A percentile compares a stretch with the other conserved stretches of the same genome.
Evolutionary conservation across 2,888 invertebrate species (phyloP).

Genomic region (Ochlodes sylvanus): DNA sequence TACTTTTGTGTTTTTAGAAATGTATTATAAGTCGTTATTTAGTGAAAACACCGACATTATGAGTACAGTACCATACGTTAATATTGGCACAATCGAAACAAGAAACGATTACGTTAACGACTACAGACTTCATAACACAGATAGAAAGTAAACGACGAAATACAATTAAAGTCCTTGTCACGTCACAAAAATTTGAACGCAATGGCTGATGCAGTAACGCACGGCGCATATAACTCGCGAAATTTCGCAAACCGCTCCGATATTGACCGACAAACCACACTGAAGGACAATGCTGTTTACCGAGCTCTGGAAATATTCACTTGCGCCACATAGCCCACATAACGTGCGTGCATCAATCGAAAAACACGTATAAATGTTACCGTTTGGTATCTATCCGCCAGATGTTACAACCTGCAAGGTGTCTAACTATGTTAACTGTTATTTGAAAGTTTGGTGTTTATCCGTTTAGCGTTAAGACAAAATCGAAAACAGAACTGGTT

Average conservation of each 20-base stretch:
- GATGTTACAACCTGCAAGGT: slow-evolving; percentile 4
- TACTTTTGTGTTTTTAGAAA: too few species aligned
- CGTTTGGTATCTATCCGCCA: slow-evolving; percentile 12
- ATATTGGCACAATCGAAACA: too few species aligned
- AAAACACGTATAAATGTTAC: slow-evolving; percentile 29
- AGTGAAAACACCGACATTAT: too few species aligned
- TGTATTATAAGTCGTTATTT: too few species aligned
- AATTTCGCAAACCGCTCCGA: slow-evolving; percentile 64
- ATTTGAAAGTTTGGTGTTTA: slow-evolving; percentile 5
- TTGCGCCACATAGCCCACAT: slow-evolving; percentile 54
- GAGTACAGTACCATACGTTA: too few species aligned
- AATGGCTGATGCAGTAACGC: slow-evolving; percentile 31
- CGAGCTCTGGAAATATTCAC: slow-evolving; percentile 51
- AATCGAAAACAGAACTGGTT: too few species aligned
- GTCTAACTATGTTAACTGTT: too few species aligned
- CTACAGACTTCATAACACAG: slow-evolving; percentile 44
- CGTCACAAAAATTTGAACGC: slow-evolving; percentile 27
- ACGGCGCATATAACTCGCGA: slow-evolving; percentile 38
- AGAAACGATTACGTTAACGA: too few species aligned
- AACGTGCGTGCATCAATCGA: slow-evolving; percentile 26
- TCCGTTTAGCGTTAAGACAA: too few species aligned
- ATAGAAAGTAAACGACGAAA: slow-evolving; percentile 43
- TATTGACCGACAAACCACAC: slow-evolving; percentile 74
- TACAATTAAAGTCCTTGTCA: slow-evolving; percentile 30
- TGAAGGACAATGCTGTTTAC: slow-evolving; percentile 67